Evolutionary conservation across 2,113 vertebrate species (phyloP).

Genomic region (Numida meleagris): DNA sequence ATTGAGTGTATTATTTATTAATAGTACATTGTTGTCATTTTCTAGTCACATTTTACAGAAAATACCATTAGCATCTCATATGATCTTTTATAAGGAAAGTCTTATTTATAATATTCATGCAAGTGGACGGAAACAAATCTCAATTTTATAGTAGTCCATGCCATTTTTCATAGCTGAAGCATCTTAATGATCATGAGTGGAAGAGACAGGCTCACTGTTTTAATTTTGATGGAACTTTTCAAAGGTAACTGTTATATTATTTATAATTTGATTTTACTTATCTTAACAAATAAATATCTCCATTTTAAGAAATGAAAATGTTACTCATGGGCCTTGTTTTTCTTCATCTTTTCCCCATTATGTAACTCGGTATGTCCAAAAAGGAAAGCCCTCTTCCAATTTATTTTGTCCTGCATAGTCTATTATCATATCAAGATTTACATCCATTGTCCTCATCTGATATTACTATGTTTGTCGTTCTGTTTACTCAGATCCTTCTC

Average conservation of each 20-base stretch:
- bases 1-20: slow-evolving; percentile 57
- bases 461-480: background rate
- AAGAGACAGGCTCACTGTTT: slow-evolving; percentile 39
- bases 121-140: slow-evolving; percentile 7
- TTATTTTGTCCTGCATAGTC: background rate
- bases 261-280: slow-evolving; percentile 48
- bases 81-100: slow-evolving; percentile 59
- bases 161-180: slow-evolving; percentile 40
- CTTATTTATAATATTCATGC: slow-evolving; percentile 53
- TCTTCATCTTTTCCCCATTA: background rate
- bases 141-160: slow-evolving; percentile 55
- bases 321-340: slow-evolving; percentile 37
- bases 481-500: background rate
- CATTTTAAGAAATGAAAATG: slow-evolving; percentile 48
- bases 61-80: slow-evolving; percentile 24
- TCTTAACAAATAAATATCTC: slow-evolving; percentile 63
- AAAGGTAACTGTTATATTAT: slow-evolving; percentile 33
- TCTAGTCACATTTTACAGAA: slow-evolving; percentile 59
- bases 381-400: background rate
- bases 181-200: slow-evolving; percentile 38
- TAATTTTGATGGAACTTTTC: slow-evolving; percentile 42
- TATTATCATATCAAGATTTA: background rate
- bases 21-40: slow-evolving; percentile 45
- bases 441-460: background rate
- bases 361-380: background rate